These are phyloP conservation scores for Meles meles DNA, from an alignment of 2,113 vertebrate genomes.

Conservation along the genomic window DNA sequence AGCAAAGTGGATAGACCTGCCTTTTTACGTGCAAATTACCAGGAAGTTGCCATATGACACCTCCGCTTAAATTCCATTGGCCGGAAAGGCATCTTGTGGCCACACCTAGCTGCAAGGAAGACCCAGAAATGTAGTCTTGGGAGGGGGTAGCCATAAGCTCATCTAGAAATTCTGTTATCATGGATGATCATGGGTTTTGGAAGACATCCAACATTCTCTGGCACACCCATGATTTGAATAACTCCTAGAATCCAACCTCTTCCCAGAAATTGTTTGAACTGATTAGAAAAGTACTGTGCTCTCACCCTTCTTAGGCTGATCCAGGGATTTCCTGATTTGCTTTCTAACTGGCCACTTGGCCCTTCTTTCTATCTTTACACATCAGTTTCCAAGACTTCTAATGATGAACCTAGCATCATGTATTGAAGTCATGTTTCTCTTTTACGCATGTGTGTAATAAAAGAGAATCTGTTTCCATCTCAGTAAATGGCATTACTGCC, in stretches of 20 bases:
- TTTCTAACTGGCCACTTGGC: background rate
- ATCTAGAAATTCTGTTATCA: background rate
- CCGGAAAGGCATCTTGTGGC: background rate
- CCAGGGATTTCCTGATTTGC: background rate
- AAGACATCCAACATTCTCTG: conserved; percentile 9
- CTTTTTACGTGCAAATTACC: background rate
- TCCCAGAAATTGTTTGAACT: background rate
- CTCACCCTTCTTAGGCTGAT: background rate
- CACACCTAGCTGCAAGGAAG: background rate
- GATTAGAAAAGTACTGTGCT: background rate
- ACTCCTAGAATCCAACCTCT: background rate
- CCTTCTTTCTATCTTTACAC: background rate
- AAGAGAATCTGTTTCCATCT: background rate
- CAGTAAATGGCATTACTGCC: background rate
- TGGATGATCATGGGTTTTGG: background rate
- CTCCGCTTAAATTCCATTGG: background rate
- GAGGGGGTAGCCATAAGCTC: background rate
- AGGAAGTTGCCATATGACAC: background rate
- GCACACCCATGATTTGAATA: background rate
- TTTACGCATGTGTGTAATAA: background rate
- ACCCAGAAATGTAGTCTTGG: background rate
- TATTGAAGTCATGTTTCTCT: background rate
- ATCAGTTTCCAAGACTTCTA: background rate
- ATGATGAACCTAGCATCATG: background rate
- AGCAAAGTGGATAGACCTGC: background rate